phyloP scores from a whole-genome alignment of 2,113 vertebrate species.

The Amphiprion percula region DNA sequence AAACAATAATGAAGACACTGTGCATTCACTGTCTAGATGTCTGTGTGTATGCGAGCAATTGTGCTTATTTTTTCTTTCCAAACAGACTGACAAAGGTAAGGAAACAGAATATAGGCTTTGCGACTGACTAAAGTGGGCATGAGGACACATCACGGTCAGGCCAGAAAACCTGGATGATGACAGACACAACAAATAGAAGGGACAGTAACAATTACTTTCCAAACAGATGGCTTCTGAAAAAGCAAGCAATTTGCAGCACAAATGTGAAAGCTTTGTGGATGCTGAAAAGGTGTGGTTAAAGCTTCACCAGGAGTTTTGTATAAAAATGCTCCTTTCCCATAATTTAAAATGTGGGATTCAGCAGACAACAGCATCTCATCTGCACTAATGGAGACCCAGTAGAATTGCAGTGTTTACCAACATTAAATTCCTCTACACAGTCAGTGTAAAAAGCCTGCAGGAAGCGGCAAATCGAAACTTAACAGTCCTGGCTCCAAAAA shows the following conservation, averaged over 20 bases:
- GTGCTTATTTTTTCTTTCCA: slow-evolving; percentile 28
- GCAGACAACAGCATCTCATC: slow-evolving; percentile 34
- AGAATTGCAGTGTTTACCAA: slow-evolving; percentile 29
- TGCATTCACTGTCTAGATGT: neutral
- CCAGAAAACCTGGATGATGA: slow-evolving; percentile 19
- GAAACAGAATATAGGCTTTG: slow-evolving; percentile 21
- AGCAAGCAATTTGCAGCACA: neutral
- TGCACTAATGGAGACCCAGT: slow-evolving; percentile 15
- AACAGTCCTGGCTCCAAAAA: slow-evolving; percentile 10
- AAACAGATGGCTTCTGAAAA: slow-evolving; percentile 24
- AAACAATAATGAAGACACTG: slow-evolving; percentile 50
- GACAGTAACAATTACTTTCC: slow-evolving; percentile 14
- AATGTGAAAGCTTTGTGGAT: slow-evolving; percentile 1
- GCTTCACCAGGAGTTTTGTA: neutral
- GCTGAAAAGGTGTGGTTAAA: neutral
- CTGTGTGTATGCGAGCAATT: neutral
- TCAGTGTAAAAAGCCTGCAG: slow-evolving; percentile 20
- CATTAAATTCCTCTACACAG: slow-evolving; percentile 19
- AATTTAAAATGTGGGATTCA: slow-evolving; percentile 20
- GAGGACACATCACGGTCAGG: slow-evolving; percentile 3
- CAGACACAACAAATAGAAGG: slow-evolving; percentile 34
- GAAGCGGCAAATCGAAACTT: slow-evolving; percentile 37
- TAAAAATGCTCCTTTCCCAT: slow-evolving; percentile 2
- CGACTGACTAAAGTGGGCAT: slow-evolving; percentile 22
- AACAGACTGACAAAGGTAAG: slow-evolving; percentile 19